Evolutionary conservation across 2,888 invertebrate genomes (phyloP).

Genomic region (Malachius bipustulatus): DNA sequence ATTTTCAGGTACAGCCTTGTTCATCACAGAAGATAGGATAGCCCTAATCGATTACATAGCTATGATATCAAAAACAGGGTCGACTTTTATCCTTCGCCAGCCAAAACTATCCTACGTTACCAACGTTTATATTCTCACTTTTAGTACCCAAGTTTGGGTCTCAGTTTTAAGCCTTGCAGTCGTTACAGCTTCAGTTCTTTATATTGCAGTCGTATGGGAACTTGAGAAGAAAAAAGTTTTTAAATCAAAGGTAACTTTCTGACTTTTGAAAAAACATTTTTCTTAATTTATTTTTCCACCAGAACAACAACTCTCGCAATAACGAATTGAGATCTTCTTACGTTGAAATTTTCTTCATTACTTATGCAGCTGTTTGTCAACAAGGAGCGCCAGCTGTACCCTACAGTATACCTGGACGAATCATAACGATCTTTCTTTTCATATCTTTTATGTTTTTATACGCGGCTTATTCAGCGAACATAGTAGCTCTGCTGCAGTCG

Average conservation of each 20-base stretch:
- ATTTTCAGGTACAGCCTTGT: constrained; percentile 50
- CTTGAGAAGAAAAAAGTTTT: constrained; percentile 21
- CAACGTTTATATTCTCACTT: constrained; percentile 59
- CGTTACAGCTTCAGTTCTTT: constrained; percentile 36
- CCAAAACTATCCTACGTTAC: constrained; percentile 59
- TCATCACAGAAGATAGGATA: constrained; percentile 49
- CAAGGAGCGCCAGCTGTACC: constrained; percentile 47
- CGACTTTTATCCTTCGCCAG: constrained; percentile 59
- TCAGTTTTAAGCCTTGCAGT: constrained; percentile 40
- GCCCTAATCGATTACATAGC: constrained; percentile 53
- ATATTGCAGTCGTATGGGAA: constrained; percentile 37
- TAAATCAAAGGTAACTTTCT: no score
- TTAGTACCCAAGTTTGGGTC: constrained; percentile 53
- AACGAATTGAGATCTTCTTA: constrained; percentile 31
- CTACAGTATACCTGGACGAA: constrained; percentile 36
- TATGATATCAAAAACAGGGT: constrained; percentile 53
- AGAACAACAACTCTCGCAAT: no score
- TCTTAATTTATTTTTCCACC: no score
- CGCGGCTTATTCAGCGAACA: constrained; percentile 64
- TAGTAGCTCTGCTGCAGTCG: constrained; percentile 61
- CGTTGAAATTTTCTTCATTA: constrained; percentile 43
- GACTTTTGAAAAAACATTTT: no score
- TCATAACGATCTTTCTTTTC: constrained; percentile 51
- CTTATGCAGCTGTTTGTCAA: constrained; percentile 47
- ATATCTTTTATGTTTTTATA: constrained; percentile 57